phyloP scores from a whole-genome alignment of 2,888 invertebrate genomes.

The Oligia strigilis region DNA sequence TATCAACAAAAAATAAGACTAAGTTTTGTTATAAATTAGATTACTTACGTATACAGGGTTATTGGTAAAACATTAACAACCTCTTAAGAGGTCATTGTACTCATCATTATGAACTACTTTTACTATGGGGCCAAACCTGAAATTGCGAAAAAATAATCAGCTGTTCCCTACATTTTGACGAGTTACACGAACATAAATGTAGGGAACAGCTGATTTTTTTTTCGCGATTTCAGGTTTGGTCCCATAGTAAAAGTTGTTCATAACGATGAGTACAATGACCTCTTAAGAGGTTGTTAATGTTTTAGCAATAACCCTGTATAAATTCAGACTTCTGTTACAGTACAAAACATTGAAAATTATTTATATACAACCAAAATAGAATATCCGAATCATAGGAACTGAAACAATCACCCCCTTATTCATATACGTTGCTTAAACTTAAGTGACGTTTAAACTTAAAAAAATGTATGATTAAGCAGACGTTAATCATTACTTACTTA shows the following conservation, averaged over 20 bases:
- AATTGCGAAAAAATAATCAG: too few relatives aligned
- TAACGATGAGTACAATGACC: too few relatives aligned
- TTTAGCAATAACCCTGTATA: neutral
- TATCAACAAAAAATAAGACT: conserved; percentile 6
- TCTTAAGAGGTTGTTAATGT: too few relatives aligned
- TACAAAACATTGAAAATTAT: neutral
- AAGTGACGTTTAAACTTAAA: neutral
- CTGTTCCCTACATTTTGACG: too few relatives aligned
- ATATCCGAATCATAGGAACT: conserved; percentile 40
- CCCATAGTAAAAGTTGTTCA: too few relatives aligned
- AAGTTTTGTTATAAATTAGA: neutral
- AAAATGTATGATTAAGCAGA: neutral
- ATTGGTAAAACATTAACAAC: too few relatives aligned
- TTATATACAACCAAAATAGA: conserved; percentile 8
- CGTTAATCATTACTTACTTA: neutral
- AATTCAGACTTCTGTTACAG: conserved; percentile 21
- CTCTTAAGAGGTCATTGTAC: too few relatives aligned
- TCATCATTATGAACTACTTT: too few relatives aligned
- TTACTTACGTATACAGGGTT: conserved; percentile 31
- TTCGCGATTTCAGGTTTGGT: too few relatives aligned
- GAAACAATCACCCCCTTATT: conserved; percentile 11
- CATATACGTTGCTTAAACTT: neutral
- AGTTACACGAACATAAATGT: too few relatives aligned
- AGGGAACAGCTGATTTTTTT: too few relatives aligned
- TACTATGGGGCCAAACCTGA: too few relatives aligned